A percentile compares a stretch with the other conserved stretches of the same genome.
These are phyloP conservation scores for Enhydra lutris DNA, from an alignment of 2,113 vertebrate genomes.

Conservation along the genomic window DNA sequence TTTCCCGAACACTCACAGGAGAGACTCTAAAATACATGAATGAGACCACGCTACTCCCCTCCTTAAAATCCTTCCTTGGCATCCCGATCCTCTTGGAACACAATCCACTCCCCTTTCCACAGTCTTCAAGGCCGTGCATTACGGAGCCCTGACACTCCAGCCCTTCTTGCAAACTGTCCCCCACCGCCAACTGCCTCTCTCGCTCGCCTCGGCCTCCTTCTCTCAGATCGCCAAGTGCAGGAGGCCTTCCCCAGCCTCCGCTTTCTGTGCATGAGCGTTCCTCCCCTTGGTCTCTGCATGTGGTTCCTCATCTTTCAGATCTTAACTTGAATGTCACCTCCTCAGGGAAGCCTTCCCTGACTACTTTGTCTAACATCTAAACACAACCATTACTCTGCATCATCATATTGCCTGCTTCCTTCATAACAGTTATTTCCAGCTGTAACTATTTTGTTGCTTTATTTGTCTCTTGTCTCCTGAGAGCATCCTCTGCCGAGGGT, in stretches of 20 bases:
- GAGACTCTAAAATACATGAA: not conserved
- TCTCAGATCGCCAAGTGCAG: not conserved
- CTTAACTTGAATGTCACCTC: not conserved
- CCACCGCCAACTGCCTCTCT: rapidly evolving
- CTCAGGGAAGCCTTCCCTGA: not conserved
- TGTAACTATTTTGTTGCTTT: not conserved
- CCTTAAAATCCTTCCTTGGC: not conserved
- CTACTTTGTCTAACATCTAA: not conserved
- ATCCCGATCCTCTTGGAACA: not conserved
- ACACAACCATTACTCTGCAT: not conserved
- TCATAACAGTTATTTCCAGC: not conserved
- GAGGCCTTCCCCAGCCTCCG: not conserved
- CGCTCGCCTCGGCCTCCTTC: not conserved
- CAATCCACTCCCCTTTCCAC: not conserved
- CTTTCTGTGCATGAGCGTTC: not conserved
- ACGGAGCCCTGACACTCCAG: not conserved
- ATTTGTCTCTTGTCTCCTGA: not conserved
- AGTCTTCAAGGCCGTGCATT: not conserved
- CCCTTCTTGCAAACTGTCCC: not conserved
- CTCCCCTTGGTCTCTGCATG: not conserved
- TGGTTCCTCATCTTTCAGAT: not conserved
- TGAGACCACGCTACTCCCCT: not conserved
- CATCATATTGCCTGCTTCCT: not conserved
- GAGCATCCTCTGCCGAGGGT: not conserved
- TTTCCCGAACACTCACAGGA: not conserved